Evolutionary conservation across 2,888 invertebrate species (phyloP).

Genomic region (Pristionchus entomophagus): DNA sequence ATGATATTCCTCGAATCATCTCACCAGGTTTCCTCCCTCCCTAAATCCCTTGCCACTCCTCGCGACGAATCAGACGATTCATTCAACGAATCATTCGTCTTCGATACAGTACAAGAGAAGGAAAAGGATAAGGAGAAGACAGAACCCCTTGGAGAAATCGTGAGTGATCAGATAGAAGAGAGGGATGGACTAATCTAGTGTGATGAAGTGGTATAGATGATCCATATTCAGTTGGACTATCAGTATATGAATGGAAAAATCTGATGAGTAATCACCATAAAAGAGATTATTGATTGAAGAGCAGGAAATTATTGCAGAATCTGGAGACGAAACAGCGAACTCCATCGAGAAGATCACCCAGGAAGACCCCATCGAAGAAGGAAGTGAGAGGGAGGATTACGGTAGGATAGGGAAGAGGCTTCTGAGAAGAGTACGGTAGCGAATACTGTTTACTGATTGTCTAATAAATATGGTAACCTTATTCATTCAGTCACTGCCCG

Average conservation of each 20-base stretch:
- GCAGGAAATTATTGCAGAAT: neutral
- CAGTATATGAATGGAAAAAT: neutral
- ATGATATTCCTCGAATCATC: no score
- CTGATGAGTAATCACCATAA: no score
- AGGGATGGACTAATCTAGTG: neutral
- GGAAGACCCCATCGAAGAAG: constrained; percentile 20
- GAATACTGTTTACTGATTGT: neutral
- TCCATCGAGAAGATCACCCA: constrained; percentile 29
- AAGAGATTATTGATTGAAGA: neutral
- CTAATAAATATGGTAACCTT: no score
- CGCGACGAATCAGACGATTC: neutral
- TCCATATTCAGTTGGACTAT: neutral
- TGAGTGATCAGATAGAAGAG: neutral
- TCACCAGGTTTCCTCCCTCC: no score
- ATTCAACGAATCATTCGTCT: constrained; percentile 32
- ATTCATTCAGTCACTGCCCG: neutral
- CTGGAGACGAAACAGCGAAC: constrained; percentile 6
- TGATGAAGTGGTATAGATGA: neutral
- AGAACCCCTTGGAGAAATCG: constrained; percentile 35
- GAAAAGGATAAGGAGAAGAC: no score
- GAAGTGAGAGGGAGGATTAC: neutral
- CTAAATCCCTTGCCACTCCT: neutral
- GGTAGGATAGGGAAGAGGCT: neutral
- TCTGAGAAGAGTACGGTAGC: neutral
- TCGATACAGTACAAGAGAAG: constrained; percentile 17